Base-by-base conservation (phyloP, 92 coral and sea anemone genomes). In the Zoanthus gigantus region DNA sequence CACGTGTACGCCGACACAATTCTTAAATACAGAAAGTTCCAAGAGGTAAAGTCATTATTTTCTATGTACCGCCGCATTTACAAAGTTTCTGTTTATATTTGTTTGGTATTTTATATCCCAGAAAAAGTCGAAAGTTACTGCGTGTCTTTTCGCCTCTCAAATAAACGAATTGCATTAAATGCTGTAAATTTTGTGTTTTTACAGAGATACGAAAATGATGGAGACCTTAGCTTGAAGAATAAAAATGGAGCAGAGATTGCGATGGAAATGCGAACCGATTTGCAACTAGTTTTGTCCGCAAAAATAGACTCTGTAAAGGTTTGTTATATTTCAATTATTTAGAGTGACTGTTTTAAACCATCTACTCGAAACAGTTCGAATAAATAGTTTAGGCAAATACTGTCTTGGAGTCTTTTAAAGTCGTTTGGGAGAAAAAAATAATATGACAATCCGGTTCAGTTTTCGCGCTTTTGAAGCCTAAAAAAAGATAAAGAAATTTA, bases 261-360 rank as follows among this genome's bases (percentile, higher is more conserved):
- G 34, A 10, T 80, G 60, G 66, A 80, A 52, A 93, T 93, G 98
- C 92, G 83, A 71, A 11, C 17, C 15, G 60, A 77, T 54, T 91
- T 95, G 5, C 88, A 89, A 57, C 34, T 11, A 31, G 86, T 91
- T 47, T 86, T 95, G 91, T 69, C 53, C 81, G 88, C 82, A 76
- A 95, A 93, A 85, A 91, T 93, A 73, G 85, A 93, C 29, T 90
- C 98, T 12, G 88, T 95, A 53, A 84, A 89, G 98, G 98, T 95
- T 67, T 57, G 89, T 90, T 44, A 60, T 65, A 32, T 32, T 81
- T 81, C 46, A 66, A 17, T 65, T 81, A 46, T 81, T 54, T 81
- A 66, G 85, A 81, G 85, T 81, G 85, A 81, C 85, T 81, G 75
- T 66, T 80, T 80, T 29, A 66, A 58, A 69, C 84, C 76, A 46